phyloP scores from a whole-genome alignment of 2,113 vertebrate species.

The Dicerorhinus sumatrensis region DNA sequence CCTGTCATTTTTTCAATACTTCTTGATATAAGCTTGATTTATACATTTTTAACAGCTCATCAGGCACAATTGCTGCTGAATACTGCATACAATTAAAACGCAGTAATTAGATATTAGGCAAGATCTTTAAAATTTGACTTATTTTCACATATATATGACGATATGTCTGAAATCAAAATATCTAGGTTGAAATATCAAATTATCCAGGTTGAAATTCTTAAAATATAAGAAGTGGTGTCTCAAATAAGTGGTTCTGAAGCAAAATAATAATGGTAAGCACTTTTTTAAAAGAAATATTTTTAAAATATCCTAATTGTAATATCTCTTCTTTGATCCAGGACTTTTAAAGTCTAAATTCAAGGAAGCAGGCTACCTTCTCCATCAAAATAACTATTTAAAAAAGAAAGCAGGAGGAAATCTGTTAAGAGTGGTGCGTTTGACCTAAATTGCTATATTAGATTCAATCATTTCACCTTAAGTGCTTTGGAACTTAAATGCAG shows the following conservation, averaged over 20 bases:
- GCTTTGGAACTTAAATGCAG: background rate
- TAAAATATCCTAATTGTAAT: background rate
- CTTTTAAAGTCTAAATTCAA: background rate
- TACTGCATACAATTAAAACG: constrained; percentile 46
- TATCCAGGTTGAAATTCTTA: background rate
- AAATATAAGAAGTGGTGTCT: background rate
- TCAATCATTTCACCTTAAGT: background rate
- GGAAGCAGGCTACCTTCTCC: accelerated
- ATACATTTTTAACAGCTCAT: constrained; percentile 58
- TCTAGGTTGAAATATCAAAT: background rate
- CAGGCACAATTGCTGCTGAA: constrained; percentile 46
- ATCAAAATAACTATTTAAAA: background rate
- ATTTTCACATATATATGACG: background rate
- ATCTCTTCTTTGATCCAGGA: background rate
- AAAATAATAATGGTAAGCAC: background rate
- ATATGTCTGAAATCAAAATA: constrained; percentile 1
- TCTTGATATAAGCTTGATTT: constrained; percentile 54
- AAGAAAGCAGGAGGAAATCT: background rate
- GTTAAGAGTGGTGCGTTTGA: background rate
- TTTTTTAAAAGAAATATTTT: background rate
- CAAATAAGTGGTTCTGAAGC: background rate
- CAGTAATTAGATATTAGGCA: constrained; percentile 10
- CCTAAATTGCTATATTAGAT: background rate
- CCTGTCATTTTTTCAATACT: constrained; percentile 7
- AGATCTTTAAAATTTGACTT: constrained; percentile 30